Conservation (phyloP, 1,140 invertebrate species). For the Ips nitidus region DNA sequence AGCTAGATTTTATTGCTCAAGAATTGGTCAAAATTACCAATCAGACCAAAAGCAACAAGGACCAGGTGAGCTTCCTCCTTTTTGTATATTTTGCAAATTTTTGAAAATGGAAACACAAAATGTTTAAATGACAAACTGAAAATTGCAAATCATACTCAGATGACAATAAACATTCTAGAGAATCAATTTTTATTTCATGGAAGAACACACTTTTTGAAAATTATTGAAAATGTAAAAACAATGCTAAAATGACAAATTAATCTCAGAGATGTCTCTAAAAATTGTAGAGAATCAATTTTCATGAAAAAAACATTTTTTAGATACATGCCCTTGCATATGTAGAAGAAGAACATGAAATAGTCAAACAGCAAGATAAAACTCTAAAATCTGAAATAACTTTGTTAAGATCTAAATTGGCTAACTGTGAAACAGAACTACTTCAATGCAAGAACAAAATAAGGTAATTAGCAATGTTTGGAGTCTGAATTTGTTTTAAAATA, state of each 20-base stretch:
- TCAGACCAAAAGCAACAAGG: slow-evolving; percentile 70
- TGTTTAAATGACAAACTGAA: too few relatives aligned
- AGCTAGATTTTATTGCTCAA: slow-evolving; percentile 79
- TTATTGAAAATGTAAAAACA: too few relatives aligned
- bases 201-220: too few relatives aligned
- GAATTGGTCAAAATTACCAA: slow-evolving; percentile 79
- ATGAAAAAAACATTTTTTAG: slow-evolving; percentile 50
- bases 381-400: slow-evolving; percentile 82
- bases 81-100: too few relatives aligned
- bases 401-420: slow-evolving; percentile 78
- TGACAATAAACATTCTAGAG: background rate
- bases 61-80: slow-evolving; percentile 61
- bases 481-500: slow-evolving; percentile 40
- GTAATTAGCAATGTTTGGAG: slow-evolving; percentile 47
- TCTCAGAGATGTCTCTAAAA: too few relatives aligned
- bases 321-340: slow-evolving; percentile 75
- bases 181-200: too few relatives aligned
- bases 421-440: slow-evolving; percentile 84
- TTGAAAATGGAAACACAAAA: too few relatives aligned
- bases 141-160: background rate
- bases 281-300: too few relatives aligned
- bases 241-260: too few relatives aligned
- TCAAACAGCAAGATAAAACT: slow-evolving; percentile 84
- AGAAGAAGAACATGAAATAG: slow-evolving; percentile 85
- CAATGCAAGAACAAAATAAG: slow-evolving; percentile 88